These are phyloP conservation scores for Ashinkailepas kermadecensis DNA, from an alignment of 2,888 invertebrate genomes.

Conservation along the genomic window DNA sequence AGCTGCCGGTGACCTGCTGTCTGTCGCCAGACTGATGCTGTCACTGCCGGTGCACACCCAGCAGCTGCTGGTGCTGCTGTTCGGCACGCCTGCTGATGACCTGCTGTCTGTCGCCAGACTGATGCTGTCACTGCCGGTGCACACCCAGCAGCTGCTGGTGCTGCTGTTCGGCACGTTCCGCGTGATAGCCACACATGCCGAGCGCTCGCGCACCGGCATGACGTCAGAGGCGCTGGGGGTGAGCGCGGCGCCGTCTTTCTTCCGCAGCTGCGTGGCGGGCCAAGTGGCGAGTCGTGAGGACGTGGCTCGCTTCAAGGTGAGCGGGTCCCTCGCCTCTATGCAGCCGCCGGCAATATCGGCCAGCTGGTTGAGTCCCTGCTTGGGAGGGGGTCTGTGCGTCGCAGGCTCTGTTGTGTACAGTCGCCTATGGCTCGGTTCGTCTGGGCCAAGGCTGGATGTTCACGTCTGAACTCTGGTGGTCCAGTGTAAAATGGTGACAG, in stretches of 20 bases:
- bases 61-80: conserved; percentile 83
- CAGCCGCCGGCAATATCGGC: no score
- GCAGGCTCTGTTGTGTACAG: no score
- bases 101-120: conserved; percentile 17
- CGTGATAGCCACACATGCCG: conserved; percentile 85
- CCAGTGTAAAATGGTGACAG: no score
- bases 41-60: conserved; percentile 84
- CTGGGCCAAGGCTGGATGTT: no score
- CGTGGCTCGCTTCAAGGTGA: conserved; percentile 85
- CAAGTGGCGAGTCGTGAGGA: conserved; percentile 94
- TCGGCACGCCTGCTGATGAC: conserved; percentile 70
- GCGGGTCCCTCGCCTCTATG: background rate
- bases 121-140: conserved; percentile 59
- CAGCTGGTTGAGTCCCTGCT: no score
- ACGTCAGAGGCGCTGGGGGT: conserved; percentile 91
- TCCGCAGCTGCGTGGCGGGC: conserved; percentile 91
- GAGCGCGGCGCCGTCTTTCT: conserved; percentile 91
- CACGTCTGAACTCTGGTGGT: no score
- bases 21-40: no score
- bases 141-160: conserved; percentile 87
- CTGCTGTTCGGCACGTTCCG: conserved; percentile 90
- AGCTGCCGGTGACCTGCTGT: conserved; percentile 84
- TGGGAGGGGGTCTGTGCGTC: no score
- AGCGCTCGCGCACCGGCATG: conserved; percentile 84
- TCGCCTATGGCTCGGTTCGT: no score